Percentiles rank a stretch among this genome's conserved stretches.
phyloP scores from a whole-genome alignment of 1,140 invertebrate genomes.

The Ganaspis sp. region DNA sequence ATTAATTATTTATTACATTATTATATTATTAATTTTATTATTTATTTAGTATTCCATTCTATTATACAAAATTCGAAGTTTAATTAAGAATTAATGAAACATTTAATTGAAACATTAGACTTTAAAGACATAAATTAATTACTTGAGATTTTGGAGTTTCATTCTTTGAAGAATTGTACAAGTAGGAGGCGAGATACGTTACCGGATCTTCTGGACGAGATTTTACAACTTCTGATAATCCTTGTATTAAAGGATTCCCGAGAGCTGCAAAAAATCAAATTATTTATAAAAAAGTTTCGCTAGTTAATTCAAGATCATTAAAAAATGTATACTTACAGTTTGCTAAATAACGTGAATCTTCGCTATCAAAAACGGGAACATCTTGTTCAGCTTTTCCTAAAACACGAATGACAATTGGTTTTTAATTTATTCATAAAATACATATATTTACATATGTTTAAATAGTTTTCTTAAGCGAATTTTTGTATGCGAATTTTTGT shows the following conservation, averaged over 20 bases:
- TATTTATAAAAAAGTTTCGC: conserved; percentile 13
- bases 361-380: conserved; percentile 86
- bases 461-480: no score
- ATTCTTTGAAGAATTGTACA: conserved; percentile 84
- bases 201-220: conserved; percentile 88
- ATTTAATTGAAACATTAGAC: no score
- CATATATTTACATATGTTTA: no score
- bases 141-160: conserved; percentile 56
- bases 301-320: not conserved
- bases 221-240: conserved; percentile 89
- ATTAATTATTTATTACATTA: no score
- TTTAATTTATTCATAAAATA: not conserved
- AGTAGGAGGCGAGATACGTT: conserved; percentile 87
- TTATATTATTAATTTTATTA: no score
- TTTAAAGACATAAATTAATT: no score
- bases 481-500: not conserved
- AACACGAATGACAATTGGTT: conserved; percentile 32
- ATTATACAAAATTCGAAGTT: no score
- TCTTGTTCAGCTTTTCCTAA: conserved; percentile 80
- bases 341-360: conserved; percentile 89
- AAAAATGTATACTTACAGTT: conserved; percentile 79
- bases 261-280: conserved; percentile 80
- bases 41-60: no score
- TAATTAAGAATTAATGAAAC: no score
- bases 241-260: conserved; percentile 91